Base-by-base conservation (phyloP, 2,113 vertebrate species). In the Mastomys coucha region DNA sequence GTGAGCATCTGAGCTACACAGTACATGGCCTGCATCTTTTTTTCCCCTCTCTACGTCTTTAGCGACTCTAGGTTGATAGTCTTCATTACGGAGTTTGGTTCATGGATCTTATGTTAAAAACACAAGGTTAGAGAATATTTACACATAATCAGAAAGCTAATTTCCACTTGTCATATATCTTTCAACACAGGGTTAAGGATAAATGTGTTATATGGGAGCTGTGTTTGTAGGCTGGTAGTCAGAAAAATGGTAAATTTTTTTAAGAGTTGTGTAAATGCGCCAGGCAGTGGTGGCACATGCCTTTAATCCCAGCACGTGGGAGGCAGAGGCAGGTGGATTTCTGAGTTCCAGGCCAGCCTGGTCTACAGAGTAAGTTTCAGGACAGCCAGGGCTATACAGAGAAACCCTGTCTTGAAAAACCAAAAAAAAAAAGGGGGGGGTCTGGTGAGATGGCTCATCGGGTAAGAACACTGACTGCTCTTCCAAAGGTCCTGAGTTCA, bases 251-350 rank as follows among this genome's bases (percentile, higher is more conserved):
- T 89, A 69, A 58, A 72, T 94, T 73, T 81, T 72, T 72, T 72
- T n/a, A 86, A 85, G 77, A 70, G 58, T 82, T 95, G 56, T 14
- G 33, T 86, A 94, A 94, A 95, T 89, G 93, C 91, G 45, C 45
- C 45, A 45, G 45, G 45, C 45, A 5, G 45, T 45, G 45, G 45
- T 45, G 45, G 45, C 45, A 45, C 45, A 45, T 5, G 45, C 45
- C 45, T 45, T 45, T 45, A 45, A 45, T 45, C 45, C 45, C 45
- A 45, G 45, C 45, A 45, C 45, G 3, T 45, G 45, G 45, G 45
- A 45, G 45, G 45, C 45, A 45, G 45, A 45, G 45, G 45, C 45
- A 45, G 45, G 45, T 45, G 45, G 45, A 45, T 45, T 45, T 45
- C 45, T 45, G 45, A 45, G 45, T 45, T 45, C 5, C 3, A 45